Percentiles rank a stretch among this genome's conserved stretches.
Conservation (phyloP, 2,113 vertebrate genomes). For the Calonectris borealis region DNA sequence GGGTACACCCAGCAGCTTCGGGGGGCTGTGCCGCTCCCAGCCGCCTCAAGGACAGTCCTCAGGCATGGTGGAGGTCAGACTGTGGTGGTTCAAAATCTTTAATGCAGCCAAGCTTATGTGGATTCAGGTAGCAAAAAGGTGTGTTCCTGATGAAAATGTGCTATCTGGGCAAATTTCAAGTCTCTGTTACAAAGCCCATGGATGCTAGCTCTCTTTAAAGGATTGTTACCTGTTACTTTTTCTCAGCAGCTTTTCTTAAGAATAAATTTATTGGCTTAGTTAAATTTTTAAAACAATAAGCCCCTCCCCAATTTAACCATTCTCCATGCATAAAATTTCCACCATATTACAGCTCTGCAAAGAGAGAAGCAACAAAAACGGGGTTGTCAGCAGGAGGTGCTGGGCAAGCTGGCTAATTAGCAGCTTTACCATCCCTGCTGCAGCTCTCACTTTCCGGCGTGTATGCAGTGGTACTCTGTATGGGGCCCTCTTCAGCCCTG, state of each 20-base stretch:
- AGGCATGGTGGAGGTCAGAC: accelerated
- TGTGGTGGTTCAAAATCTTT: not conserved
- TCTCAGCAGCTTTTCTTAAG: not conserved
- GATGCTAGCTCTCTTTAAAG: not conserved
- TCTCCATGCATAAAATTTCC: not conserved
- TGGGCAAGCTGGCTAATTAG: not conserved
- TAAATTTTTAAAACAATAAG: not conserved
- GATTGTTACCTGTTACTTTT: not conserved
- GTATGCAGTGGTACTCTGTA: not conserved
- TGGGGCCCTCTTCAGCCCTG: not conserved
- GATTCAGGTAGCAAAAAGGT: not conserved
- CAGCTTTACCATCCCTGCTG: not conserved
- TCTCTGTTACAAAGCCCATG: not conserved
- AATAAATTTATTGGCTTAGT: not conserved
- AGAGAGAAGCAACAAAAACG: not conserved
- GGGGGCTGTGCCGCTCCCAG: not conserved
- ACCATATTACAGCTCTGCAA: not conserved
- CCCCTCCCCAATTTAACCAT: not conserved
- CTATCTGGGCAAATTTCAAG: not conserved
- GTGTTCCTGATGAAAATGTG: not conserved
- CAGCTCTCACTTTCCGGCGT: accelerated
- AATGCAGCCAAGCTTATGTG: not conserved
- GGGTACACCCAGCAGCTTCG: accelerated
- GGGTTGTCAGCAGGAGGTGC: not conserved
- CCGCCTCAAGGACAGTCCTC: accelerated